Base-by-base conservation (phyloP, 2,113 vertebrate genomes). In the Cyprinus carpio region DNA sequence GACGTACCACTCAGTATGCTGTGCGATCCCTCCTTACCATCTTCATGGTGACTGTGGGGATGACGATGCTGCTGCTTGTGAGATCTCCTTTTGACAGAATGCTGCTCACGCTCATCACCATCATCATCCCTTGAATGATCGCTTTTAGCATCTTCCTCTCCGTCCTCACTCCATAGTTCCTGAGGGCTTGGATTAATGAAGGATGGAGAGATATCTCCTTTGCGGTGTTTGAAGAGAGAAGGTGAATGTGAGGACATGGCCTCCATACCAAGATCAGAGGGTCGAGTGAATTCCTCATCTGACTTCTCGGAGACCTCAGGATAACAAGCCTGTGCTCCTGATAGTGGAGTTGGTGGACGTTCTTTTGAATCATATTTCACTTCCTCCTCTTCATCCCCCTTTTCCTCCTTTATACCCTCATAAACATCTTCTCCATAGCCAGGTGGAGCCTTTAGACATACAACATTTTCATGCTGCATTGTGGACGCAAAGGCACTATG, bases 101-200 rank as follows among this genome's bases (percentile, higher is more conserved):
- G 91, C 75, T 93, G 93, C 37, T 92, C 92, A 7, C 87, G 90
- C 62, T 92, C 90, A 3, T 91, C 92, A 6, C 88, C 93, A 1
- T 91, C 92, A 6, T 89, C 93, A 1, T 92, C 93, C 49, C 90
- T 90, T 16, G 92, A 93, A 40, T 77, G 87, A 62, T 92, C 92
- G 12, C 91, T 92, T 40, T n/a, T 85, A 4, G 29, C 72, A 0
- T 91, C 91, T 34, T 95, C 96, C 78, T 95, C 93, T 1, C 94
- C 96, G 16, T 95, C 94, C 58, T 98, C 97, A 72, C 96, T 96
- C 10, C 95, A 96, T 74, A 96, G 91, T 67, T 90, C 95, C 2
- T 96, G 95, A 75, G 96, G 95, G 87, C 96, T 96, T 0, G 97
- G 97, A 91, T 98, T 99, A 91, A 99, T 96, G 89, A 98, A 99